phyloP scores from a whole-genome alignment of 2,888 invertebrate genomes.

The Eupithecia insigniata region DNA sequence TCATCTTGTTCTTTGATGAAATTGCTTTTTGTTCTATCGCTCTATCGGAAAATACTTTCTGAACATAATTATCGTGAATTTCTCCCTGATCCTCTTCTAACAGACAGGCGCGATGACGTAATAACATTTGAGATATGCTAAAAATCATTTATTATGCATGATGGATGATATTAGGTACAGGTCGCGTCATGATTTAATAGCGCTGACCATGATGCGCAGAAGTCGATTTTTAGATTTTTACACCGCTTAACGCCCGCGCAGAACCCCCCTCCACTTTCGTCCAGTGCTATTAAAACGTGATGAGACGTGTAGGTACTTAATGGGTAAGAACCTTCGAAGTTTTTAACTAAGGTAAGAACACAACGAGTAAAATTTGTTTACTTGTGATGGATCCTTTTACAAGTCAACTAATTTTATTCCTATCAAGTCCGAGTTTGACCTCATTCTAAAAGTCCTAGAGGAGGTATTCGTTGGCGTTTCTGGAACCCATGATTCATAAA shows the following conservation, averaged over 20 bases:
- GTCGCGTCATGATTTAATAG: too few species aligned
- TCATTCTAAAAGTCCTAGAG: not conserved
- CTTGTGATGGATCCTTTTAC: too few species aligned
- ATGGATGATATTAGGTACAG: too few species aligned
- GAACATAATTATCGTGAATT: constrained; percentile 15
- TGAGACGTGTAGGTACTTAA: too few species aligned
- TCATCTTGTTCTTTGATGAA: constrained; percentile 29
- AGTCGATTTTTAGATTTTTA: too few species aligned
- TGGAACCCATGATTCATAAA: constrained; percentile 4
- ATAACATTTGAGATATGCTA: not conserved
- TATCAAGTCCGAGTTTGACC: not conserved
- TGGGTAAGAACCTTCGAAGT: not conserved
- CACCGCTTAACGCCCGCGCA: too few species aligned
- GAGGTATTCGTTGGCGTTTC: not conserved
- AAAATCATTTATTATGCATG: too few species aligned
- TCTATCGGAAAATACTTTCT: constrained; percentile 19
- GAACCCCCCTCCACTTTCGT: too few species aligned
- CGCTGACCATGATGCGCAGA: too few species aligned
- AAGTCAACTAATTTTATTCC: too few species aligned
- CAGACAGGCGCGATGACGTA: not conserved
- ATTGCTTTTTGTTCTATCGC: constrained; percentile 28
- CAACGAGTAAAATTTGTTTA: not conserved
- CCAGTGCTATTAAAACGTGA: too few species aligned
- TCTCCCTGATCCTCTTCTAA: not conserved
- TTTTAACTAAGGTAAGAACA: not conserved